phyloP scores from a whole-genome alignment of 2,113 vertebrate genomes.

The Diglossa brunneiventris region DNA sequence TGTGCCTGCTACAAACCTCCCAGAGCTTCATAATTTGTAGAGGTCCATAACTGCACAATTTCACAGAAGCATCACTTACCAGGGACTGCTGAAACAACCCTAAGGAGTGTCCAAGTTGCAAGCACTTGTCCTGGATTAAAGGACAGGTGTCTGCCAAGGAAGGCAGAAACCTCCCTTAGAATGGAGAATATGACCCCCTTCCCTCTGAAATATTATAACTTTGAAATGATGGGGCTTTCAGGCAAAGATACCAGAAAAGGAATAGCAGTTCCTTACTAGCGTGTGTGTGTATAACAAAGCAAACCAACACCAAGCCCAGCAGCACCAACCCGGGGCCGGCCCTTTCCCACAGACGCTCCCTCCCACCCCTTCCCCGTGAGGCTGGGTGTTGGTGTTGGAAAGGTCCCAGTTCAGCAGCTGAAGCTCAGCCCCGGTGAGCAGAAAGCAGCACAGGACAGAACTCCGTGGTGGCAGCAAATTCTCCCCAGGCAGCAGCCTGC shows the following conservation, averaged over 20 bases:
- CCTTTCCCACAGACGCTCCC: not conserved
- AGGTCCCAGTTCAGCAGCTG: not conserved
- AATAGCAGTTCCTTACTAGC: no score
- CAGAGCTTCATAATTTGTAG: not conserved
- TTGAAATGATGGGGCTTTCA: not conserved
- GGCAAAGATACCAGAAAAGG: not conserved
- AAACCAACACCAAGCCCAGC: not conserved
- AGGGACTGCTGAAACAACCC: not conserved
- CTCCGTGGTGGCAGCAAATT: not conserved
- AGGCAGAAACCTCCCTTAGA: not conserved
- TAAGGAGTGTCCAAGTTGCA: not conserved
- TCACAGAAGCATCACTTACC: not conserved
- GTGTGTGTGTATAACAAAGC: not conserved
- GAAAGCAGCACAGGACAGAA: not conserved
- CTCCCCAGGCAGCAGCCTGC: not conserved
- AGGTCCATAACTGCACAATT: not conserved
- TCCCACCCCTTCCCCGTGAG: not conserved
- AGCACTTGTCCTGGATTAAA: not conserved
- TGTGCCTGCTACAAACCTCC: not conserved
- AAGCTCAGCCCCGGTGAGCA: not conserved
- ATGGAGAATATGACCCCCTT: not conserved
- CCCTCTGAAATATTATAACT: not conserved
- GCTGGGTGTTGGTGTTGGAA: not conserved
- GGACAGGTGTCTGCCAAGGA: not conserved
- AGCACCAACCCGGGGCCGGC: not conserved